Percentiles rank a stretch among this genome's conserved stretches.
Conservation (phyloP, 2,113 vertebrate species). For the Spea multiplicata region DNA sequence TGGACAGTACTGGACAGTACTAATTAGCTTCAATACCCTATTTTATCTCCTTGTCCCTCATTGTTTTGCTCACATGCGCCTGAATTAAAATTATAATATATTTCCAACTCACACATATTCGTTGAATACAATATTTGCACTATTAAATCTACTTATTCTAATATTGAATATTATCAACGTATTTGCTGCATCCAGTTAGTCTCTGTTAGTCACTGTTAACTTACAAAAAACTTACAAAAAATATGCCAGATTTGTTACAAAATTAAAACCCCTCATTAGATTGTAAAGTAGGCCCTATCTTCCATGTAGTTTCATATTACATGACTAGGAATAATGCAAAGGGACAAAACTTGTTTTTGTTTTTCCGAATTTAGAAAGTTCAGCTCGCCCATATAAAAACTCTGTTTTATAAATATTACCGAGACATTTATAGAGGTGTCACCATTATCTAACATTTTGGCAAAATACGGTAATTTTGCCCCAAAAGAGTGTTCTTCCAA, state of each 20-base stretch:
- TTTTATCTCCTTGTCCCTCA: neutral
- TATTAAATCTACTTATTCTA: too few species aligned
- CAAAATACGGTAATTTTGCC: neutral
- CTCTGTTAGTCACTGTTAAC: too few species aligned
- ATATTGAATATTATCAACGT: too few species aligned
- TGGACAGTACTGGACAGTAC: constrained; percentile 16
- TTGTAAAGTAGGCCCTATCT: too few species aligned
- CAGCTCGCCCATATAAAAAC: neutral
- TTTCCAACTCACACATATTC: too few species aligned
- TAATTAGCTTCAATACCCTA: constrained; percentile 26
- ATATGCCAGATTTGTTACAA: too few species aligned
- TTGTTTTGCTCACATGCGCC: neutral
- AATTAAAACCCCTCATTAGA: too few species aligned
- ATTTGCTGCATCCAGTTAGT: too few species aligned
- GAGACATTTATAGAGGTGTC: neutral
- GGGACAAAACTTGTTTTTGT: neutral
- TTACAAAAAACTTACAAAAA: too few species aligned
- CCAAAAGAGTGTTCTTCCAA: neutral
- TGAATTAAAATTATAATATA: neutral
- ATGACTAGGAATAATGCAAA: too few species aligned
- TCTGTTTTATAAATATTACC: neutral
- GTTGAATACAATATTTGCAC: too few species aligned
- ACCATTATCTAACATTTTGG: neutral
- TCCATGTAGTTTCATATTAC: too few species aligned
- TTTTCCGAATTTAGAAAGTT: neutral